Base-by-base conservation (phyloP, 2,113 vertebrate species). In the Rhinogobius similis region DNA sequence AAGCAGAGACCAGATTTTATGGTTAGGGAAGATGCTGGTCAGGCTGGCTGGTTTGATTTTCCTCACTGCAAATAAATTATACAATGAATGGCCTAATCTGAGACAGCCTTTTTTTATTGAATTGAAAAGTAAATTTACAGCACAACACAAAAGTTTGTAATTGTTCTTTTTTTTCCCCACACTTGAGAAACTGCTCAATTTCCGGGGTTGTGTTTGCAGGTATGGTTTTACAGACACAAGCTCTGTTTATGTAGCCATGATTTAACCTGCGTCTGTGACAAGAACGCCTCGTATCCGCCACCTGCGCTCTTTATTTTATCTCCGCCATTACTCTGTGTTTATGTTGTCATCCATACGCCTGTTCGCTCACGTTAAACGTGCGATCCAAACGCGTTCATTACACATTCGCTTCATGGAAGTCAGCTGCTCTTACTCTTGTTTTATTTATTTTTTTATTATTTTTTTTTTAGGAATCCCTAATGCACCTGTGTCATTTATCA, bases 391-490 rank as follows among this genome's bases (percentile, higher is more conserved):
- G 18, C 13, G 38, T 32, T 13, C 10, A 18, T 65, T 16, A 46
- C 20, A 14, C 13, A 12, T 63, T 56, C n/a, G 0, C 21, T 64
- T 61, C 72, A 78, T 46, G 63, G 59, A 69, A 65, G 77, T 72
- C 55, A 77, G 68, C 50, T 41, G 62, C 14, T 69, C 32, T 70
- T 55, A n/a, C 52, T 6, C 23, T 26, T 7, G 10, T 13, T 21
- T 16, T 44, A 21, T 24, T 11, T 14, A 13, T 24, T 27, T 56
- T 27, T 56, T 6, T 13, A 12, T 2, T 2, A 5, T 2, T 2
- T 29, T 10, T 16, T 26, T 27, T 75, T 75, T 26, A 55, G 62
- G 29, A 72, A 67, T 41, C 67, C n/a, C 73, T 76, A 68, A 76
- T 67, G 70, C 36, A 44, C n/a, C 18, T 10, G 23, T 24, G 65